phyloP scores from a whole-genome alignment of 2,888 invertebrate genomes.

The Anagyrus pseudococci region DNA sequence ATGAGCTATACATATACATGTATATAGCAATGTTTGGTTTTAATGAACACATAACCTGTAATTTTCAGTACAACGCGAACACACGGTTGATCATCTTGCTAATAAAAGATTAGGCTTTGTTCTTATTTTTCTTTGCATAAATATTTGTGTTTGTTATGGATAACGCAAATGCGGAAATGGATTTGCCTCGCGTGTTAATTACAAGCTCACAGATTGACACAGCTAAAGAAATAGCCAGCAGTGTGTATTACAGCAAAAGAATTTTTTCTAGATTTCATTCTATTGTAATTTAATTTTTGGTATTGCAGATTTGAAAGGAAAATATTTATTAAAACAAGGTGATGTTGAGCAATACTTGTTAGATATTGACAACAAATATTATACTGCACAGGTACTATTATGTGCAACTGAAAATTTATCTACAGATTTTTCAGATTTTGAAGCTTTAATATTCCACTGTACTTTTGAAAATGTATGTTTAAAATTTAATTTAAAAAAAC shows the following conservation, averaged over 20 bases:
- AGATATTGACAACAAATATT: conserved; percentile 77
- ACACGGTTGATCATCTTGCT: too few species aligned
- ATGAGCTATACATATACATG: too few species aligned
- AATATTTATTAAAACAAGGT: conserved; percentile 49
- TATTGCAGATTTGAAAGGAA: conserved; percentile 51
- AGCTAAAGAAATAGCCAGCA: conserved; percentile 51
- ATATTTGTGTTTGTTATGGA: conserved; percentile 28
- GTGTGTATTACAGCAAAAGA: conserved; percentile 43
- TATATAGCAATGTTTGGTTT: too few species aligned
- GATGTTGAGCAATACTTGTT: conserved; percentile 62
- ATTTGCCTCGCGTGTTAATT: conserved; percentile 53
- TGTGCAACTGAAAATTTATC: conserved; percentile 65
- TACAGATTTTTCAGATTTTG: conserved; percentile 63
- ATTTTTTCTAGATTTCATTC: not conserved
- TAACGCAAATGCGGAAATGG: conserved; percentile 40
- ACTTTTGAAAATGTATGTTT: conserved; percentile 64
- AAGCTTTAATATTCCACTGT: conserved; percentile 72
- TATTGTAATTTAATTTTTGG: not conserved
- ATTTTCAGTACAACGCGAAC: too few species aligned
- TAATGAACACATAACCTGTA: too few species aligned
- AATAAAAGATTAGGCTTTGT: too few species aligned
- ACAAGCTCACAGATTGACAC: conserved; percentile 48
- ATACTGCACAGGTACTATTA: conserved; percentile 69
- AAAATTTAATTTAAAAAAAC: not conserved
- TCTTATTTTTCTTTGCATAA: too few species aligned